Evolutionary conservation across 2,888 invertebrate genomes (phyloP), one percentile per base, ranked within the genome.

Genomic region (Scaptomyza caliginosa): DNA sequence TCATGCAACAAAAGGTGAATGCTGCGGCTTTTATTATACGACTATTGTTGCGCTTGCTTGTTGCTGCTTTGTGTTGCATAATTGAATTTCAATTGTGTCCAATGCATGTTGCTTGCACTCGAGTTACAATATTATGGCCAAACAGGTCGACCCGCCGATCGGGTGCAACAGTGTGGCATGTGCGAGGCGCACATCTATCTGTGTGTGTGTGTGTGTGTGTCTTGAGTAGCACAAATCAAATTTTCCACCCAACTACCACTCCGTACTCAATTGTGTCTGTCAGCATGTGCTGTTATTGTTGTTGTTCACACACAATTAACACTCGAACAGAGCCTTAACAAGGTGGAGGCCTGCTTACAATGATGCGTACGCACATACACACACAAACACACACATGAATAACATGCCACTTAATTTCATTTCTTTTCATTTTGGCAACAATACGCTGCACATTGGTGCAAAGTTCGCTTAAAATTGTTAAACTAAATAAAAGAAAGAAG

Each of bases 241-340:
- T 43, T 40, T 49, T 23, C 34, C 17, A 28, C 17, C 26, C 39
- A 32, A 32, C 50, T 6, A 30, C 49, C 43, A 51, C n/a, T 59
- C 62, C 51, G 24, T 48, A 43, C 8, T 34, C 34, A 34, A 34
- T 34, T 16, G 7, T 38, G 42, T 49, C 34, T 48, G 52, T 54
- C 57, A 39, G 52, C 40, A 7, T 6, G 32, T 28, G 28, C 11
- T 16, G 0, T 34, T 38, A 19, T 67, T 81, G 50, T 82, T 79
- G 80, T 66, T 83, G 72, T 73, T 83, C 73, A 65, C 79, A 75
- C 75, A 83, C 83, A 80, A 83, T 80, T 80, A 80, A 80, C 83
- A 83, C 79, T 83, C 52, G 69, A 83, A 80, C 67, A 74, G 64
- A 77, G 10, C 74, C 69, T 74, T 63, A 63, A 77, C 72, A 58